Conservation (phyloP, 1,140 invertebrate genomes). For the Lepidurus apus region DNA sequence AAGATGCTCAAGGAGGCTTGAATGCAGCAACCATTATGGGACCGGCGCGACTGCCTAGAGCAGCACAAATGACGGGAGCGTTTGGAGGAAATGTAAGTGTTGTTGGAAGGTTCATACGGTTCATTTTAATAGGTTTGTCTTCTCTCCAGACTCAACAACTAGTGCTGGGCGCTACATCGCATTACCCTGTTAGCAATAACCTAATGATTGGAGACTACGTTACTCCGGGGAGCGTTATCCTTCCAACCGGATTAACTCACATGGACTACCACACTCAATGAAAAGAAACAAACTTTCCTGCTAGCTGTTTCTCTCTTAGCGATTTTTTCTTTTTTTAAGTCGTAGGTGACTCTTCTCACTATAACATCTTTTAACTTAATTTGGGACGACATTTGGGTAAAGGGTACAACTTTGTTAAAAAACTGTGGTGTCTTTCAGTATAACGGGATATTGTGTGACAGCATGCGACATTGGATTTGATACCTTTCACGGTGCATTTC, state of each 20-base stretch:
- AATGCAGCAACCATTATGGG: not conserved
- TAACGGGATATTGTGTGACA: not conserved
- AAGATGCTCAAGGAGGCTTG: not conserved
- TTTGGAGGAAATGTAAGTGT: constrained; percentile 18
- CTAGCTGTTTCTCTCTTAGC: not conserved
- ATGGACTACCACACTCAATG: constrained; percentile 21
- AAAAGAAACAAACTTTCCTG: not conserved
- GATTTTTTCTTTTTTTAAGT: not conserved
- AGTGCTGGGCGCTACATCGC: constrained; percentile 56
- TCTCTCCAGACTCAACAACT: constrained; percentile 47
- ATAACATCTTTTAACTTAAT: constrained; percentile 3
- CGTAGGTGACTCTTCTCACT: not conserved
- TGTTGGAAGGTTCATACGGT: not conserved
- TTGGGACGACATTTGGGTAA: not conserved
- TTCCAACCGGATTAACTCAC: constrained; percentile 38
- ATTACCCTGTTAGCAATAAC: constrained; percentile 66
- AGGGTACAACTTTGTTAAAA: constrained; percentile 3
- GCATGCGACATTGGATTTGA: not conserved
- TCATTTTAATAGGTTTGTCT: constrained; percentile 31
- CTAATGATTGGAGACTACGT: constrained; percentile 75
- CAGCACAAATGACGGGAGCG: not conserved
- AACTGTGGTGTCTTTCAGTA: constrained; percentile 7
- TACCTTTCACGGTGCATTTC: not conserved
- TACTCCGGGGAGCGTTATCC: constrained; percentile 52
- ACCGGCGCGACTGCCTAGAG: not conserved